phyloP scores from a whole-genome alignment of 1,140 invertebrate species.

The Lethocerus indicus region DNA sequence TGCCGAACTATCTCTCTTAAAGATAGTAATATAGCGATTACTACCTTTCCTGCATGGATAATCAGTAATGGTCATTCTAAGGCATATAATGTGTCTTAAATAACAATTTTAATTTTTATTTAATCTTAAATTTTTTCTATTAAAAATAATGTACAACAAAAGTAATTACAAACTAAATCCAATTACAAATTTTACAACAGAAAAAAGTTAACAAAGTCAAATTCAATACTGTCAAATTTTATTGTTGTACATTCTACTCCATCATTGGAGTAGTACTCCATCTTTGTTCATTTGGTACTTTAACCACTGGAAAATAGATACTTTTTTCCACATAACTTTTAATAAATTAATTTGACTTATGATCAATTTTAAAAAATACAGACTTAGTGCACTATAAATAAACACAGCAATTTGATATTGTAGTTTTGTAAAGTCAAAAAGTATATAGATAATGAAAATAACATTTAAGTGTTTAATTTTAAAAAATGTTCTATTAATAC shows the following conservation, averaged over 20 bases:
- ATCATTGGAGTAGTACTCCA: too few species aligned
- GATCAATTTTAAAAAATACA: background rate
- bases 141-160: background rate
- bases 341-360: too few species aligned
- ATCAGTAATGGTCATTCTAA: background rate
- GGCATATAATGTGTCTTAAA: background rate
- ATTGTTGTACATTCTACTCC: too few species aligned
- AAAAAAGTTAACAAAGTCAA: too few species aligned
- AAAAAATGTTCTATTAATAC: background rate
- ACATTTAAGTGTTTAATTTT: too few species aligned
- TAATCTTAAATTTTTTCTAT: background rate
- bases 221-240: too few species aligned
- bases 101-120: background rate
- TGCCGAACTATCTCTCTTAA: conserved; percentile 50
- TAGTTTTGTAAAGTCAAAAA: background rate
- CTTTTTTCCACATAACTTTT: too few species aligned
- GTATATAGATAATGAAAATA: background rate
- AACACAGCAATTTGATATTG: background rate
- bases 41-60: conserved; percentile 37
- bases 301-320: too few species aligned
- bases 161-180: background rate
- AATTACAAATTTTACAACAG: background rate
- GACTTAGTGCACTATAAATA: background rate
- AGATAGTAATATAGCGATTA: conserved; percentile 51
- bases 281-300: too few species aligned